Evolutionary conservation across 2,797 vertebrate genomes (phyloP).

Genomic region (Momotus momota): DNA sequence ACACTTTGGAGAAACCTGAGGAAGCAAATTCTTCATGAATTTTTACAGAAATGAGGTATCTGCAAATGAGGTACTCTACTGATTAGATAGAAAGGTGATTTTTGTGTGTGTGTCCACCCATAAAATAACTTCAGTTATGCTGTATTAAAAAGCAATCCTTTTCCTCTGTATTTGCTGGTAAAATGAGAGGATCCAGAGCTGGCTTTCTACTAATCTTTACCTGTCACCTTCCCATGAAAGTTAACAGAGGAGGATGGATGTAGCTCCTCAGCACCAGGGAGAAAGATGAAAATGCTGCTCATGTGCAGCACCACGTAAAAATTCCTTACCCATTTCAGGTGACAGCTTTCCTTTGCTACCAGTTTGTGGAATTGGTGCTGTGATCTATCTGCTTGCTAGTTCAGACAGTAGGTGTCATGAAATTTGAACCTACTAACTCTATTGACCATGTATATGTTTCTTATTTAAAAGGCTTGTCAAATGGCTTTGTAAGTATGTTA

Average conservation of each 20-base stretch:
- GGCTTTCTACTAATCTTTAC: not conserved
- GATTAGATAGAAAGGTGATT: not conserved
- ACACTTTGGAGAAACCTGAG: not conserved
- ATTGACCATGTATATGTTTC: not conserved
- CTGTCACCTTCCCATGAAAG: not conserved
- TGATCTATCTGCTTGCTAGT: not conserved
- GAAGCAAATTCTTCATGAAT: not conserved
- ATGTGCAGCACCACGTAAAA: not conserved
- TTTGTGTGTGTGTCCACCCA: no score
- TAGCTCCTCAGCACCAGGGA: not conserved
- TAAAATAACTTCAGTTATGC: not conserved
- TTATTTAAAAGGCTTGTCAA: not conserved
- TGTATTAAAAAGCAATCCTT: not conserved
- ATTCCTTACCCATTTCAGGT: not conserved
- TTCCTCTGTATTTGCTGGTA: not conserved
- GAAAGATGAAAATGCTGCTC: not conserved
- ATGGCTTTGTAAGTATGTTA: not conserved
- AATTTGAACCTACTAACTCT: not conserved
- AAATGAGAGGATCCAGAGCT: not conserved
- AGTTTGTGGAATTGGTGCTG: not conserved
- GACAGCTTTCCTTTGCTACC: not conserved
- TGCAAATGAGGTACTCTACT: not conserved
- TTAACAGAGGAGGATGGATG: not conserved
- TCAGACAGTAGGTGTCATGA: not conserved
- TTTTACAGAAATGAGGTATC: not conserved